Evolutionary conservation across 2,888 invertebrate species (phyloP), one percentile per base, ranked within the genome.

Genomic region (Amaurobius ferox): DNA sequence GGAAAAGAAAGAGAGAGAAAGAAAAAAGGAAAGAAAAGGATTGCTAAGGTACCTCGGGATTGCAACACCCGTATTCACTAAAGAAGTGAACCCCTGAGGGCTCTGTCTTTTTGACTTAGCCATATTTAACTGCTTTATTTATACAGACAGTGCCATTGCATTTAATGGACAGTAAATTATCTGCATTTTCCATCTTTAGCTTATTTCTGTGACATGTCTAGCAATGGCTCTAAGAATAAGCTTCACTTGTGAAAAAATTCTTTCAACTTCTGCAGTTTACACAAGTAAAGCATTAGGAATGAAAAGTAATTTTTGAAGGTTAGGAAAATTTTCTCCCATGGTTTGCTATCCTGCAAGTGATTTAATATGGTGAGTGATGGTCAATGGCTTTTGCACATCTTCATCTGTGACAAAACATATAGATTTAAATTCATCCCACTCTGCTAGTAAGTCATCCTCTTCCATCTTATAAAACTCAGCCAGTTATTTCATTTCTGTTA

Each of bases 181-280:
- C 7, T 64, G n/a, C 64, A 67, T 67, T 67, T 67, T 67, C 67
- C 11, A 67, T 30, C 16, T 29, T 30, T 67, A 67, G 19, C 19
- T 19, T 67, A n/a, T 67, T 67, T 19, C 67, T 29, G 16, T 67
- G 2, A 30, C 30, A 11, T 3, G 67, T 30, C 19, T n/a, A n/a
- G n/a, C n/a, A n/a, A n/a, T n/a, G n/a, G n/a, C n/a, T n/a, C n/a
- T n/a, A n/a, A 67, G 30, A 67, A 67, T 67, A n/a, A 67, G n/a
- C 11, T 3, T 67, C 16, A 67, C 13, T 6, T 67, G 67, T 1
- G 35, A 67, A 67, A 35, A 67, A 3, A n/a, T 19, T 28, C 32
- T 32, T 19, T 30, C 67, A n/a, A 67, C 67, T 67, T 67, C 67
- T 11, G 67, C 67, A 11, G 7, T 67, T 30, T 29, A 67, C 1